These are phyloP conservation scores for Gymnocephalus cernua DNA, from an alignment of 2,113 vertebrate species.

Conservation along the genomic window DNA sequence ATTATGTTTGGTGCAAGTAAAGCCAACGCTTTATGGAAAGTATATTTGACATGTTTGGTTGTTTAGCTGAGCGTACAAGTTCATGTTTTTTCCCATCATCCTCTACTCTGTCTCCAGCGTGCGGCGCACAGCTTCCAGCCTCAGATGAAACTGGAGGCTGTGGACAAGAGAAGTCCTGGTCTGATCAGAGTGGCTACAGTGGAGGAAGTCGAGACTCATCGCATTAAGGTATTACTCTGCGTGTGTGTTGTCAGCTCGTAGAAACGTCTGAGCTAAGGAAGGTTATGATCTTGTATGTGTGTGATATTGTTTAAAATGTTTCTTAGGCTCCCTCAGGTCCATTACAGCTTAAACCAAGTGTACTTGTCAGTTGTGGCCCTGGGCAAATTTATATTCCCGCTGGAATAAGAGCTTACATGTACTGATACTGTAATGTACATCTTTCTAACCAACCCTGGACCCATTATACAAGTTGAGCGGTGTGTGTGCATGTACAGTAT, in stretches of 20 bases:
- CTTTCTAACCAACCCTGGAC: constrained; percentile 5
- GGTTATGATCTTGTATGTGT: background rate
- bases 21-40: background rate
- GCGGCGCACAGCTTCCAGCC: constrained; percentile 91
- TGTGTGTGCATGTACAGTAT: background rate
- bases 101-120: constrained; percentile 80
- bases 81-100: constrained; percentile 13
- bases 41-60: constrained; percentile 3
- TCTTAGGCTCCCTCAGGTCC: background rate
- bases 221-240: constrained; percentile 89
- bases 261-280: background rate
- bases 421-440: background rate
- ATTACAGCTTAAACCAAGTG: constrained; percentile 8
- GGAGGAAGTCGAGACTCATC: constrained; percentile 94
- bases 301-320: constrained; percentile 9
- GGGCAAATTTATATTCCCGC: background rate
- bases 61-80: background rate
- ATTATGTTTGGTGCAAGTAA: background rate
- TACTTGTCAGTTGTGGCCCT: background rate
- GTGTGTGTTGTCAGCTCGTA: background rate
- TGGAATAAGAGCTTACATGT: background rate
- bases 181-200: constrained; percentile 94
- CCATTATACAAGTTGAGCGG: background rate
- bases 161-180: constrained; percentile 94
- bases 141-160: constrained; percentile 96